These are phyloP conservation scores for Watersipora subatra DNA, from an alignment of 1,140 invertebrate species.

Conservation along the genomic window DNA sequence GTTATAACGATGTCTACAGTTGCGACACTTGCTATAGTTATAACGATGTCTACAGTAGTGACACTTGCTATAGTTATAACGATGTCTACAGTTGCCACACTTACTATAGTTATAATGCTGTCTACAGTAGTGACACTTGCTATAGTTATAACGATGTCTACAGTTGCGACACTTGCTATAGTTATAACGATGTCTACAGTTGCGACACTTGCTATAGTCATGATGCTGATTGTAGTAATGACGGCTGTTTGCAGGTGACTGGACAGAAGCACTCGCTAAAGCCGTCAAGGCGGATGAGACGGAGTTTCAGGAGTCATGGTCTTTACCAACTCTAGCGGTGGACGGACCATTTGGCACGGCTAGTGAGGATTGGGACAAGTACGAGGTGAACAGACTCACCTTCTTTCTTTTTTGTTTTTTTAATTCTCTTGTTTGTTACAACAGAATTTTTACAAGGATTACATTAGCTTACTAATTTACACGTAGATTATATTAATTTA, in stretches of 20 bases:
- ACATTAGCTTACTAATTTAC: neutral
- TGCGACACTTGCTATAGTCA: neutral
- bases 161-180: neutral
- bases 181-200: neutral
- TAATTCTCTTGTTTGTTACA: neutral
- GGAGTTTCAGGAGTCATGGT: constrained; percentile 17
- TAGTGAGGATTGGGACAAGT: constrained; percentile 19
- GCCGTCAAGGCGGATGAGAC: constrained; percentile 10
- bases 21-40: neutral
- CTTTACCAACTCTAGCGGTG: constrained; percentile 29
- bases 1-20: no score
- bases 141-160: neutral
- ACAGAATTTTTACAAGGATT: neutral
- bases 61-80: neutral
- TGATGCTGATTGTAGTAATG: constrained; percentile 20
- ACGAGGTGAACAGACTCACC: constrained; percentile 13
- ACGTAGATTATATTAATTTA: neutral
- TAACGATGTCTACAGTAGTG: neutral
- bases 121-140: neutral
- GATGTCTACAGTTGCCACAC: neutral
- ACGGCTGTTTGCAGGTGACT: constrained; percentile 37
- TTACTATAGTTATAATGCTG: neutral
- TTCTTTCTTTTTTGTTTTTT: neutral
- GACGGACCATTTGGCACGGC: constrained; percentile 85
- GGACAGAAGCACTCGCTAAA: constrained; percentile 34